Percentiles rank a stretch among this genome's conserved stretches.
Evolutionary conservation across 2,113 vertebrate species (phyloP).

Genomic region (Otolemur garnettii): DNA sequence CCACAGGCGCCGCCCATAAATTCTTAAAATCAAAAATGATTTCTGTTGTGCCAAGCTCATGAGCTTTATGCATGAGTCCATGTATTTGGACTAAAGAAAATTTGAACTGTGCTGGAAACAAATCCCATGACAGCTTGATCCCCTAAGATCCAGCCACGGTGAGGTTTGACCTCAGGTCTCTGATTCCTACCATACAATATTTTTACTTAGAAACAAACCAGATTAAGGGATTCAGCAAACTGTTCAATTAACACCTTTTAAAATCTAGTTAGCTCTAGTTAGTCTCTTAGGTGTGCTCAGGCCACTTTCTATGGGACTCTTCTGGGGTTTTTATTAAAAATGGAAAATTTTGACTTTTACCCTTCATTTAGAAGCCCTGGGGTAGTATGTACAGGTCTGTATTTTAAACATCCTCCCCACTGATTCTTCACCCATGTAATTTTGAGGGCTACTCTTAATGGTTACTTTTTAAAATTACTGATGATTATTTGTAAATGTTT

Average conservation of each 20-base stretch:
- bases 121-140: background rate
- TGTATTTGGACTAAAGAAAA: background rate
- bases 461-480: background rate
- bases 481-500: background rate
- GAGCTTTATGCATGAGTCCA: background rate
- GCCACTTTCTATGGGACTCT: background rate
- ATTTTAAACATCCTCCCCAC: background rate
- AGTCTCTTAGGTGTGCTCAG: background rate
- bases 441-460: background rate
- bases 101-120: constrained; percentile 12
- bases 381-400: background rate
- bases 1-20: background rate
- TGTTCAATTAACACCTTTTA: background rate
- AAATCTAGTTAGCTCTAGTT: background rate
- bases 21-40: background rate
- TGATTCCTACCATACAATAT: background rate
- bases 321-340: background rate
- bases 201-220: background rate
- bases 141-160: background rate
- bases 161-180: background rate
- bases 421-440: background rate
- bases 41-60: background rate
- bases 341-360: fast-evolving
- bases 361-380: background rate
- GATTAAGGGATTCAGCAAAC: background rate